Evolutionary conservation across 2,113 vertebrate genomes (phyloP), one percentile per base, ranked within the genome.

Genomic region (Elephantulus edwardii): DNA sequence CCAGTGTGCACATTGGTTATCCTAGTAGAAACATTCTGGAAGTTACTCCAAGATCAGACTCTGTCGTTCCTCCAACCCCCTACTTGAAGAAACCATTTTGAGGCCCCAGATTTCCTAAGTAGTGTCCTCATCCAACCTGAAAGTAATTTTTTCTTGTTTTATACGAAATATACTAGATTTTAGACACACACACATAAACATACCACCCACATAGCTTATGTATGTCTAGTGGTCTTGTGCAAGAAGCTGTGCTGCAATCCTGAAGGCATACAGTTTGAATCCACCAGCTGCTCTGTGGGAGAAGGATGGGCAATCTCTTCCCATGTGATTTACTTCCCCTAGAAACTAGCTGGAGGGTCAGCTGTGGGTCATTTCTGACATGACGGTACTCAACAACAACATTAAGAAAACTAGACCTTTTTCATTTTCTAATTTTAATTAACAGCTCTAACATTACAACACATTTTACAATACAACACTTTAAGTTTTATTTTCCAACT

Each of bases 381-480:
- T n/a, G n/a, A n/a, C n/a, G n/a, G n/a, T n/a, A n/a, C n/a, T n/a
- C n/a, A n/a, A n/a, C n/a, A 88, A 82, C 74, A 12, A 6, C 58
- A 52, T 80, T 68, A 89, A 85, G 80, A 44, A 91, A 84, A 88
- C 40, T 89, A 76, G 28, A 8, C 35, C n/a, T 40, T 85, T 75
- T 75, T 70, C 79, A 94, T 68, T 68, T 42, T 84, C 22, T 60
- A 70, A 60, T 9, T 94, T 94, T 80, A 70, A 81, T 80, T 91
- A 70, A 54, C 85, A 77, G 84, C 30, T 86, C 91, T 83, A 72
- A 95, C 93, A 78, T n/a, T 19, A 5, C 46, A 93, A 88, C 88
- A 88, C 89, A 80, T 54, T 89, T 17, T 78, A 83, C n/a, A 94
- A 50, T 91, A 89, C 22, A 5, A 7, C 19, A n/a, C n/a, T n/a